Evolutionary conservation across 2,797 vertebrate species (phyloP), one percentile per base, ranked within the genome.

Genomic region (Tragopan temminckii): DNA sequence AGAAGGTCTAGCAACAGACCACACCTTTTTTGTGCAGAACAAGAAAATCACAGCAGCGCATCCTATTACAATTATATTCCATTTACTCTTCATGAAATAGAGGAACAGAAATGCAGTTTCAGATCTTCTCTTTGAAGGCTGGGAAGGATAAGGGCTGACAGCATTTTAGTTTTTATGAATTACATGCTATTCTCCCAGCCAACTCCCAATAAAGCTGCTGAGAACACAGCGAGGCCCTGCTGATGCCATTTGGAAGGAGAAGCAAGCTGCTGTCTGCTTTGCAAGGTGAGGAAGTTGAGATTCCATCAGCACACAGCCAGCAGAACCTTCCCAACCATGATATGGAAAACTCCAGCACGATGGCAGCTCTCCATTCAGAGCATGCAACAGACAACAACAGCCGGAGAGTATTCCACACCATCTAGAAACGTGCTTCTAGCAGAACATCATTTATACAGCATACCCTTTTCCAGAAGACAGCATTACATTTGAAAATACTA

Each of bases 41-140:
- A 48, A 58, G 71, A 82, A 88, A 90, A 59, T 59, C 81, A 82
- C 13, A 72, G 43, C 83, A 93, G 75, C 59, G 46, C 38, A 87
- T 64, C 75, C 42, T 53, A 91, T 71, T 86, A 45, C 91, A 82
- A n/a, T 20, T 43, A 57, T 45, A 53, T n/a, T 67, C 74, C 80
- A 74, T 79, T 90, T 90, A 45, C 33, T 70, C 58, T 57, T 88
- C 36, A 55, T 79, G 58, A 66, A 84, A 71, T 12, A 68, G 70
- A 40, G 61, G 79, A 90, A 79, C 55, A 79, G 35, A 74, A 87
- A 33, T 33, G 23, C 62, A 70, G 29, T 58, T 90, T 90, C 23
- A 95, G 81, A 71, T 90, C 68, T 71, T 66, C 55, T 35, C 77
- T 88, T 82, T 89, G 79, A 92, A 90, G 55, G 79, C 55, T 80